Evolutionary conservation across 1,140 invertebrate species (phyloP).

Genomic region (Radopholus similis): DNA sequence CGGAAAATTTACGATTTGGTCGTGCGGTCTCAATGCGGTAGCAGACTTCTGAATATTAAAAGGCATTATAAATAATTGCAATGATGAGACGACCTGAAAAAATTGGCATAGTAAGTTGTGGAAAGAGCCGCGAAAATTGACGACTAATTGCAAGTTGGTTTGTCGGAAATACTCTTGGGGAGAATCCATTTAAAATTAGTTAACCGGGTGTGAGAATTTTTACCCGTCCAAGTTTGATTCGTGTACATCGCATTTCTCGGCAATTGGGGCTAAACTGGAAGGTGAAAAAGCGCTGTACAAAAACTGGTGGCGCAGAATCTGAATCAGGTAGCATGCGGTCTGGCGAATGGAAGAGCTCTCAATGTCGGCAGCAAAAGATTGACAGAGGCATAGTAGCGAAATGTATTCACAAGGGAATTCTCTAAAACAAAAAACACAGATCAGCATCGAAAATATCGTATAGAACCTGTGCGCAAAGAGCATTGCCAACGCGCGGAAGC

Average conservation of each 20-base stretch:
- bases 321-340: constrained; percentile 84
- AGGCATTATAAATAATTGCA: constrained; percentile 11
- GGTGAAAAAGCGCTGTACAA: constrained; percentile 68
- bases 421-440: constrained; percentile 64
- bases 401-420: constrained; percentile 98
- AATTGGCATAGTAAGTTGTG: constrained; percentile 96
- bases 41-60: constrained; percentile 75
- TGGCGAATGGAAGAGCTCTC: constrained; percentile 67
- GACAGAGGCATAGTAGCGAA: constrained; percentile 90
- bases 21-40: constrained; percentile 78
- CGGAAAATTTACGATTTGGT: constrained; percentile 31
- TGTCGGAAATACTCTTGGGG: constrained; percentile 44
- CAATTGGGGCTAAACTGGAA: neutral
- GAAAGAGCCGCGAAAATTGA: constrained; percentile 85
- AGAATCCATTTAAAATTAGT: neutral
- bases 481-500: constrained; percentile 86
- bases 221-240: neutral
- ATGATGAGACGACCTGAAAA: constrained; percentile 76
- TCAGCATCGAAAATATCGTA: neutral
- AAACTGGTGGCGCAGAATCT: constrained; percentile 87
- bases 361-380: constrained; percentile 85
- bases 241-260: neutral
- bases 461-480: constrained; percentile 87
- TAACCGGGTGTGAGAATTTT: neutral
- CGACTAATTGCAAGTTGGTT: constrained; percentile 83